Percentiles rank a stretch among this genome's conserved stretches.
phyloP scores from a whole-genome alignment of 1,140 invertebrate genomes.

The Drosophila quadrilineata region DNA sequence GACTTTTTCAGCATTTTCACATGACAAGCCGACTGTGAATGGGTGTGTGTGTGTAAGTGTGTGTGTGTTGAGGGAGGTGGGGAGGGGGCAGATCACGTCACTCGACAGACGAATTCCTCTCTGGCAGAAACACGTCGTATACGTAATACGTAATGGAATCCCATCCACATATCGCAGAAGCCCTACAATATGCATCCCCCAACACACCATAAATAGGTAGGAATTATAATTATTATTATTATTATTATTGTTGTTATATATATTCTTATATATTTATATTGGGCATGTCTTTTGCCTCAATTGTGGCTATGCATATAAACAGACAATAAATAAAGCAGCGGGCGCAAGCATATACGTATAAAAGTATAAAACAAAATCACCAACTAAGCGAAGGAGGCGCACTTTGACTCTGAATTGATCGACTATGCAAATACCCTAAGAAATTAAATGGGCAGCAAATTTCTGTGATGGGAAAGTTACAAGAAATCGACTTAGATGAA shows the following conservation, averaged over 20 bases:
- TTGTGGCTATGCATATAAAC: constrained; percentile 52
- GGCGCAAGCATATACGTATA: constrained; percentile 26
- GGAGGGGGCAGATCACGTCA: constrained; percentile 43
- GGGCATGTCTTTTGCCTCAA: constrained; percentile 27
- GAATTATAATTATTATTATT: constrained; percentile 40
- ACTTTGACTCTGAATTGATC: neutral
- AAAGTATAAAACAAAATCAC: constrained; percentile 25
- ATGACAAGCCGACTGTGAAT: constrained; percentile 13
- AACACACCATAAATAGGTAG: neutral
- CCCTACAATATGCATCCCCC: constrained; percentile 40
- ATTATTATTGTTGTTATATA: constrained; percentile 49
- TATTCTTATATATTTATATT: constrained; percentile 62
- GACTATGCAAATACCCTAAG: neutral
- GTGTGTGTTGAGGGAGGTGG: neutral
- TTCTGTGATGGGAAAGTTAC: no score
- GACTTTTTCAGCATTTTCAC: constrained; percentile 43
- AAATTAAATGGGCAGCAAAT: no score
- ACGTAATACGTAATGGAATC: no score
- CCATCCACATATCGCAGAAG: constrained; percentile 55
- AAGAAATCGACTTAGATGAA: no score
- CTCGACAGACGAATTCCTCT: constrained; percentile 38
- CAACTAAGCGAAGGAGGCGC: constrained; percentile 11
- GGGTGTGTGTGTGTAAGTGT: neutral
- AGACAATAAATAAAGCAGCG: constrained; percentile 55
- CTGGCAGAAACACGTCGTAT: constrained; percentile 67